A percentile compares a stretch with the other conserved stretches of the same genome.
These are phyloP conservation scores for Chascanopsetta lugubris DNA, from an alignment of 2,113 vertebrate species.

Conservation along the genomic window DNA sequence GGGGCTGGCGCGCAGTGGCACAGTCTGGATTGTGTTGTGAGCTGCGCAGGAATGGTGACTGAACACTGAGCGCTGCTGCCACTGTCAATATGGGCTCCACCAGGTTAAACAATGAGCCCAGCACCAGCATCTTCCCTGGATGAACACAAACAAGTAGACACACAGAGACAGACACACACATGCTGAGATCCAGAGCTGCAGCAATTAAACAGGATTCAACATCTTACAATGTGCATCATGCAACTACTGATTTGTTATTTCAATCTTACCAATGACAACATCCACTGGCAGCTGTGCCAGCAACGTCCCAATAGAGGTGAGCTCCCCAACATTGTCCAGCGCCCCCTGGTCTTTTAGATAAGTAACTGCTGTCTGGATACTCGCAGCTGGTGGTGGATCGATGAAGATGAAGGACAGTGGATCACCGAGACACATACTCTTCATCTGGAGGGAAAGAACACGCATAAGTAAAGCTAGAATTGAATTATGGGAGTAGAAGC, in stretches of 20 bases:
- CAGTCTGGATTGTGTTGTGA: slow-evolving; percentile 83
- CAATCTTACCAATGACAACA: slow-evolving; percentile 88
- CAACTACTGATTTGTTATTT: not conserved
- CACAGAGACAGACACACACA: not conserved
- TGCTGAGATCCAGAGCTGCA: not conserved
- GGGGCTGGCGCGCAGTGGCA: slow-evolving; percentile 76
- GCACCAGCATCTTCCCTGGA: slow-evolving; percentile 91
- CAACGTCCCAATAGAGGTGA: slow-evolving; percentile 87
- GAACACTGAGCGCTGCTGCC: slow-evolving; percentile 87
- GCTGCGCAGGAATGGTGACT: slow-evolving; percentile 87
- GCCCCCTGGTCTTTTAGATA: slow-evolving; percentile 92
- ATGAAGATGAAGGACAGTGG: slow-evolving; percentile 90
- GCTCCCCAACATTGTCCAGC: slow-evolving; percentile 78
- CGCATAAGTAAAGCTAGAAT: not conserved
- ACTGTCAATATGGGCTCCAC: slow-evolving; percentile 87
- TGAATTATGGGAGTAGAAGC: not conserved
- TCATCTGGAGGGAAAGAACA: slow-evolving; percentile 81
- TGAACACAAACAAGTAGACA: slow-evolving; percentile 12
- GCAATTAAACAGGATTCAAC: not conserved
- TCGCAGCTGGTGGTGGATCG: slow-evolving; percentile 86
- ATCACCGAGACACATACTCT: slow-evolving; percentile 91
- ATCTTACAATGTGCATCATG: too few relatives aligned
- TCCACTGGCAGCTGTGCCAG: slow-evolving; percentile 92
- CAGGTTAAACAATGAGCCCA: slow-evolving; percentile 87
- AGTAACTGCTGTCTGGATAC: slow-evolving; percentile 87